Percentiles rank a stretch among this genome's conserved stretches.
These are phyloP conservation scores for Lordiphosa fenestrarum DNA, from an alignment of 2,888 invertebrate genomes.

Conservation along the genomic window DNA sequence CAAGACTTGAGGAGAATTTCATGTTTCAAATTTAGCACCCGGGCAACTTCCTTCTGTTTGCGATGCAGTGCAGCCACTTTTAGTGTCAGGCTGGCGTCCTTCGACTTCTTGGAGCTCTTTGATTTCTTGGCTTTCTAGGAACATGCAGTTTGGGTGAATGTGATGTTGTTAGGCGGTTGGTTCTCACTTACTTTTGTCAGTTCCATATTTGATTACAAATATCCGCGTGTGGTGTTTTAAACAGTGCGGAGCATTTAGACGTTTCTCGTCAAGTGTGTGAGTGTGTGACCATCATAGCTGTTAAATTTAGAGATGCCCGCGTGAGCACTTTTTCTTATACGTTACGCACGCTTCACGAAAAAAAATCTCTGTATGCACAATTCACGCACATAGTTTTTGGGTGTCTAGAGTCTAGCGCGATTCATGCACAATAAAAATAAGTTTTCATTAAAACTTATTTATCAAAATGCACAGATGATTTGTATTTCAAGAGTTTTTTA, in stretches of 20 bases:
- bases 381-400: no score
- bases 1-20: slow-evolving; percentile 57
- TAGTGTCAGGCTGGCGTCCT: slow-evolving; percentile 37
- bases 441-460: no score
- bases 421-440: no score
- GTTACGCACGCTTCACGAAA: no score
- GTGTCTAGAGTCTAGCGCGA: no score
- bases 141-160: neutral
- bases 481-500: no score
- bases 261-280: no score
- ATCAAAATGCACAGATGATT: no score
- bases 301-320: no score
- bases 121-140: slow-evolving; percentile 52
- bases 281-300: no score
- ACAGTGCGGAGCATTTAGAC: neutral
- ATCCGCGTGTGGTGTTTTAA: slow-evolving; percentile 23
- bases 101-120: slow-evolving; percentile 50
- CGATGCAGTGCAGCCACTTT: slow-evolving; percentile 43
- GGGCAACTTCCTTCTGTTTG: slow-evolving; percentile 65
- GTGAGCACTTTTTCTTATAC: no score
- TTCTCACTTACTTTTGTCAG: slow-evolving; percentile 18
- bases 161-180: neutral
- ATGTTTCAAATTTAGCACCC: slow-evolving; percentile 67
- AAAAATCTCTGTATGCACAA: no score
- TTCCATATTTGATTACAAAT: slow-evolving; percentile 16